These are phyloP conservation scores for Neosilurus hyrtlii DNA, from an alignment of 2,797 vertebrate genomes.

Conservation along the genomic window DNA sequence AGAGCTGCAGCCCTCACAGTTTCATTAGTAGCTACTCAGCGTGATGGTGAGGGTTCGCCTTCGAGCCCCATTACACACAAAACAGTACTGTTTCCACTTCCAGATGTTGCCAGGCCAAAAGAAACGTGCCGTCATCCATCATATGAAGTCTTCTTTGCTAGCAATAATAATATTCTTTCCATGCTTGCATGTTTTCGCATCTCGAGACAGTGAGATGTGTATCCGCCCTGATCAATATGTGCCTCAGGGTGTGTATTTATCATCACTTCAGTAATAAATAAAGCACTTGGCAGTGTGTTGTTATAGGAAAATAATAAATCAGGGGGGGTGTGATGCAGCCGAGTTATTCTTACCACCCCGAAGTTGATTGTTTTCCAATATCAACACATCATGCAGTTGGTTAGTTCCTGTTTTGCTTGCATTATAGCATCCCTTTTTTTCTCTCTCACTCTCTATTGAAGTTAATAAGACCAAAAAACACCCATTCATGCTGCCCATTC, in stretches of 20 bases:
- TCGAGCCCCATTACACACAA: conserved; percentile 64
- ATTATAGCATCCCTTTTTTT: not conserved
- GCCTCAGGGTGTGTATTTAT: conserved; percentile 9
- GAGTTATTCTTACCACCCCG: not conserved
- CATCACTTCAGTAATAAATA: conserved; percentile 2
- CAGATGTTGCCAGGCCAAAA: conserved; percentile 64
- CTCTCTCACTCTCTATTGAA: not conserved
- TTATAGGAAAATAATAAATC: not conserved
- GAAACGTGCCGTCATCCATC: conserved; percentile 49
- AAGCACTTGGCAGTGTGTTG: conserved; percentile 2
- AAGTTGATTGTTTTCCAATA: conserved; percentile 26
- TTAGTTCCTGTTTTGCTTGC: conserved; percentile 5
- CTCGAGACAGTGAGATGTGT: conserved; percentile 17
- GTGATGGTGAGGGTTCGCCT: conserved; percentile 60
- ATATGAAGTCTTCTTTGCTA: conserved; percentile 60
- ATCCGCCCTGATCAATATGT: conserved; percentile 19
- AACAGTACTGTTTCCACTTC: conserved; percentile 73
- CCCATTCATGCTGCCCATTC: not conserved
- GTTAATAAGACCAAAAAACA: conserved; percentile 2
- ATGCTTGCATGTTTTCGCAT: conserved; percentile 61
- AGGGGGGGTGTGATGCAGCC: not conserved
- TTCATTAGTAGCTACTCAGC: conserved; percentile 50
- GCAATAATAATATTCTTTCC: conserved; percentile 43
- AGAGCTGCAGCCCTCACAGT: conserved; percentile 54
- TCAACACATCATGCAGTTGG: conserved; percentile 7